A percentile compares a stretch with the other conserved stretches of the same genome.
Conservation (phyloP, 2,113 vertebrate genomes). For the Dromaius novaehollandiae region DNA sequence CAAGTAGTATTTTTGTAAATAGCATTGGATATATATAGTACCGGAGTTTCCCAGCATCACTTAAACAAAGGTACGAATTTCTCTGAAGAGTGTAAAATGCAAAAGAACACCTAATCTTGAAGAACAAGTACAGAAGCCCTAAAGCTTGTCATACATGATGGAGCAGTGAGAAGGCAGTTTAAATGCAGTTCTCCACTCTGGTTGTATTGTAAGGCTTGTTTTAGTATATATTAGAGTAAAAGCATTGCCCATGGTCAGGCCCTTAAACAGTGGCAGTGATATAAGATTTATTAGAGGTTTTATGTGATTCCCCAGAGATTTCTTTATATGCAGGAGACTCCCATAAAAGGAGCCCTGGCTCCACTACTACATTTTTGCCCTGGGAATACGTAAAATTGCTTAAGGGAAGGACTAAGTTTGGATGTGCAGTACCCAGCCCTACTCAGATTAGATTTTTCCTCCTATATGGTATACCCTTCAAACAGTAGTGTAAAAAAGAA, state of each 20-base stretch:
- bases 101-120: neutral
- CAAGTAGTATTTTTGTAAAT: neutral
- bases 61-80: neutral
- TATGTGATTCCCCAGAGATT: neutral
- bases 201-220: neutral
- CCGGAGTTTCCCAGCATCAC: neutral
- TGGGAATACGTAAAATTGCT: neutral
- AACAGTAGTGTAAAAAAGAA: neutral
- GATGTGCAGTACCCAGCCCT: neutral
- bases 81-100: neutral
- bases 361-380: neutral
- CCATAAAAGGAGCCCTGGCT: neutral
- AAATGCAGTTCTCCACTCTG: neutral
- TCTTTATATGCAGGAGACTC: neutral
- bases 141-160: neutral
- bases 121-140: neutral
- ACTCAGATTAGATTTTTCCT: neutral
- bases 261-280: neutral
- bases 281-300: neutral
- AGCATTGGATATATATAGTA: neutral
- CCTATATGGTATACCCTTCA: neutral
- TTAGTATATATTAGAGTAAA: neutral
- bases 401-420: neutral
- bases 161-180: neutral
- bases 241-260: neutral